Evolutionary conservation across 2,113 vertebrate species (phyloP), one percentile per base, ranked within the genome.

Genomic region (Chionis minor): DNA sequence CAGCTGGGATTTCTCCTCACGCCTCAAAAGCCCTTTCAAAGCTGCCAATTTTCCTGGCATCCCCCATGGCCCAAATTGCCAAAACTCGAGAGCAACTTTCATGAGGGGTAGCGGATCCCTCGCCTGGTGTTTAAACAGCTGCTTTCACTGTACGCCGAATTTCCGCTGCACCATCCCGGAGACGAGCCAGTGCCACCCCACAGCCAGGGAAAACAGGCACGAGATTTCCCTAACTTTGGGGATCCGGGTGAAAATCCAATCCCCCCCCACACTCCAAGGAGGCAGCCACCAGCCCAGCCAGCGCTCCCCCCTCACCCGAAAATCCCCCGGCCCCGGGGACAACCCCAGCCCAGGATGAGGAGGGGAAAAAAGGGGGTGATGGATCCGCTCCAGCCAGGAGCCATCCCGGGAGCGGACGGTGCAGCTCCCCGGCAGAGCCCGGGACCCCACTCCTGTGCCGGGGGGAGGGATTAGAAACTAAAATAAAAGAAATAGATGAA

Each of bases 221-320:
- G 14, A 44, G 42, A 10, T 44, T 44, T 14, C 54, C 47, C 7
- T 16, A 72, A 86, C 67, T 94, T 56, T 1, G 51, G 70, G n/a
- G 28, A 65, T 10, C 32, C 55, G n/a, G 56, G n/a, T n/a, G 28
- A 80, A 51, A 73, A 13, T 10, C 21, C 59, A 35, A 3, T 1
- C 8, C 10, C 17, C 3, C 1, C 21, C 8, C 9, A 1, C 55
- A 20, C 12, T 5, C 7, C 28, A 20, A 51, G 26, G 8, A 18
- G 4, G 59, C 30, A 59, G 55, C 83, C 21, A 4, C 51, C 65
- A 44, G 69, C 58, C 56, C 66, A 47, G 62, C 15, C 77, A 38
- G 66, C n/a, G 42, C 26, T 86, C 88, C 44, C 15, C 61, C 66
- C 38, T 1, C 51, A 5, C 45, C 78, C 21, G 30, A 15, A 56